These are phyloP conservation scores for Xanthorhoe designata DNA, from an alignment of 2,888 invertebrate species.

Conservation along the genomic window DNA sequence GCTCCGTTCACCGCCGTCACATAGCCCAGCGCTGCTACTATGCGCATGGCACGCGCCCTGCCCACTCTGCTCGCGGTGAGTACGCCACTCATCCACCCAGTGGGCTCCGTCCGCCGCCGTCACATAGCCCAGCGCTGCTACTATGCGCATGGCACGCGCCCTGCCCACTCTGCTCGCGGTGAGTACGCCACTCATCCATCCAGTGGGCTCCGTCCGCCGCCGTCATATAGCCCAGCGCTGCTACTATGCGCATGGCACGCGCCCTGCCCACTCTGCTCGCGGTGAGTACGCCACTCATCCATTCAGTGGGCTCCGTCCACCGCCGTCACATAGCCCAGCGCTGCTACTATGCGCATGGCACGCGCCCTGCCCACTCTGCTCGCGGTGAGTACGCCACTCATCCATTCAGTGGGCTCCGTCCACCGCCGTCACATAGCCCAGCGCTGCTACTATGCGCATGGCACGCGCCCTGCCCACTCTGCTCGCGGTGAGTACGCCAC, in stretches of 20 bases:
- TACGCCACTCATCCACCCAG: constrained; percentile 30
- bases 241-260: too few species aligned
- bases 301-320: too few species aligned
- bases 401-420: constrained; percentile 60
- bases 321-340: constrained; percentile 70
- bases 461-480: constrained; percentile 89
- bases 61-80: constrained; percentile 92
- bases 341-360: constrained; percentile 93
- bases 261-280: too few species aligned
- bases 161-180: constrained; percentile 92
- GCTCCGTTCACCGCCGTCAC: constrained; percentile 82
- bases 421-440: constrained; percentile 81
- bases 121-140: constrained; percentile 86
- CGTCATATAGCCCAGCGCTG: too few species aligned
- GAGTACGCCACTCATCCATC: constrained; percentile 61
- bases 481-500: constrained; percentile 88
- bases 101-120: constrained; percentile 35
- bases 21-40: constrained; percentile 88
- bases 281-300: too few species aligned
- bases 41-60: constrained; percentile 91
- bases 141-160: constrained; percentile 92
- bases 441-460: constrained; percentile 92
- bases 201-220: too few species aligned
- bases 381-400: constrained; percentile 86
- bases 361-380: constrained; percentile 89